These are phyloP conservation scores for Microchrysa polita DNA, from an alignment of 2,888 invertebrate genomes.

Conservation along the genomic window DNA sequence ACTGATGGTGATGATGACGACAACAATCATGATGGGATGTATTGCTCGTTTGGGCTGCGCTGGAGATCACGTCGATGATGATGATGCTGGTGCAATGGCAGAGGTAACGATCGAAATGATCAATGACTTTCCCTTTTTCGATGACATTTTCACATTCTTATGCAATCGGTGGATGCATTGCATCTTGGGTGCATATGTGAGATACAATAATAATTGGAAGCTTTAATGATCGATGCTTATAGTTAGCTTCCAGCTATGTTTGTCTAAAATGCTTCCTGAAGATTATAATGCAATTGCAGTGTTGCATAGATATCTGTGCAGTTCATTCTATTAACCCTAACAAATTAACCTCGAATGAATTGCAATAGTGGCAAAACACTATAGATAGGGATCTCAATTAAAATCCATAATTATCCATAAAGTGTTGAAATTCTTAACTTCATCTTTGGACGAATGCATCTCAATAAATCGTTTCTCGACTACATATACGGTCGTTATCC, in stretches of 20 bases:
- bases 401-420: slow-evolving; percentile 27
- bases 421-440: slow-evolving; percentile 28
- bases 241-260: no score
- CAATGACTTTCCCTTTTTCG: slow-evolving; percentile 15
- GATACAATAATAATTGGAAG: background rate
- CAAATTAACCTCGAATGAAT: no score
- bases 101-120: slow-evolving; percentile 17
- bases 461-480: no score
- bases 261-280: no score
- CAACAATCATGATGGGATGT: slow-evolving; percentile 18
- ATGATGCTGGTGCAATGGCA: background rate
- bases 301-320: no score
- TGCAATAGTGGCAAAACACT: background rate
- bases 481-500: background rate
- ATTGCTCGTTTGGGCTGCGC: background rate
- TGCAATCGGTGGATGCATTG: background rate
- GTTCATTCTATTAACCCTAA: no score
- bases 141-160: slow-evolving; percentile 29
- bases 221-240: no score
- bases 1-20: slow-evolving; percentile 3
- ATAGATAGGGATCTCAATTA: slow-evolving; percentile 37
- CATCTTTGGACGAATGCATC: background rate
- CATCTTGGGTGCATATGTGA: background rate
- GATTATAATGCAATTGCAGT: no score
- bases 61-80: background rate